Percentiles rank a stretch among this genome's conserved stretches.
Evolutionary conservation across 2,888 invertebrate genomes (phyloP).

Genomic region (Diarsia mendica): DNA sequence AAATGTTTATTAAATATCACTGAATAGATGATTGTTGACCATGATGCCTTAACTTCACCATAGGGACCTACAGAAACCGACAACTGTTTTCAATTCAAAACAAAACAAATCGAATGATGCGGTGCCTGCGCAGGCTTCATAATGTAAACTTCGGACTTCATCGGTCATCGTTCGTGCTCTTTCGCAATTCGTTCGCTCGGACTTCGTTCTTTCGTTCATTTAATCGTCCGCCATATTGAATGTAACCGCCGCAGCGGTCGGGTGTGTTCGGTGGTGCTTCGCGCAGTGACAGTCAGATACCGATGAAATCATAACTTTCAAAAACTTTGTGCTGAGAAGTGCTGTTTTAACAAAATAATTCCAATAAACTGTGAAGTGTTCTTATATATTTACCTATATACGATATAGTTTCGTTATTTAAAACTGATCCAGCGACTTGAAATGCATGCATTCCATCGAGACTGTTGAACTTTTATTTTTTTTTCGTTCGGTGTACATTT

Average conservation of each 20-base stretch:
- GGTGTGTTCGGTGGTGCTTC: conserved; percentile 75
- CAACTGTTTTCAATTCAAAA: conserved; percentile 38
- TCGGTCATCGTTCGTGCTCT: conserved; percentile 59
- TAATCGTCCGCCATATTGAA: conserved; percentile 84
- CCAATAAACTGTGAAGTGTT: conserved; percentile 77
- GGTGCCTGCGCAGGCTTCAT: conserved; percentile 55
- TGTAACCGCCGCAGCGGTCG: conserved; percentile 73
- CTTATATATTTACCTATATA: conserved; percentile 49
- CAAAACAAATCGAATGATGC: conserved; percentile 39
- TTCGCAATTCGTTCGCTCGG: conserved; percentile 62
- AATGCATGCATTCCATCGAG: conserved; percentile 89
- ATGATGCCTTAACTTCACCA: conserved; percentile 4
- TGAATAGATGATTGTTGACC: conserved; percentile 8
- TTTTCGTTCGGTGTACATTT: conserved; percentile 84
- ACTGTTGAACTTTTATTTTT: conserved; percentile 87
- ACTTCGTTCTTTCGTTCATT: conserved; percentile 65
- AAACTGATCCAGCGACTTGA: conserved; percentile 79
- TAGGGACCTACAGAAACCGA: not conserved
- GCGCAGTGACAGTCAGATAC: conserved; percentile 84
- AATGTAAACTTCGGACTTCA: conserved; percentile 27
- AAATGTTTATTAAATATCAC: conserved; percentile 31
- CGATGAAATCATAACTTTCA: conserved; percentile 82
- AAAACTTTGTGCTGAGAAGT: conserved; percentile 76
- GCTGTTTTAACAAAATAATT: conserved; percentile 63
- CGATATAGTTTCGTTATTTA: conserved; percentile 60